A percentile compares a stretch with the other conserved stretches of the same genome.
phyloP scores from a whole-genome alignment of 2,113 vertebrate genomes.

The Australoheros scitulus region DNA sequence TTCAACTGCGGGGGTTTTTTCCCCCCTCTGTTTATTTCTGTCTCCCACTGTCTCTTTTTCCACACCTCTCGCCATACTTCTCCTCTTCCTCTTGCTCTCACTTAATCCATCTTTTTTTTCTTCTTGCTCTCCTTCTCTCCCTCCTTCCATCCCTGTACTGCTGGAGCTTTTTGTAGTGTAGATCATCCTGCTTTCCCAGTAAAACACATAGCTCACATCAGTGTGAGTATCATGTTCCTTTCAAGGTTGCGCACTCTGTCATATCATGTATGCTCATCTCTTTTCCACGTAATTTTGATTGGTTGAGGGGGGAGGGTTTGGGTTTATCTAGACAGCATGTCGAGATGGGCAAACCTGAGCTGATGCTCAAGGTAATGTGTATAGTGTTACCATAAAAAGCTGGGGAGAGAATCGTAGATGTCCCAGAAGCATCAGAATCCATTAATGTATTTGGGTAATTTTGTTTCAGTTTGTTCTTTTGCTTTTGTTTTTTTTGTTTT shows the following conservation, averaged over 20 bases:
- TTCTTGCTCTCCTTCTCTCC: constrained; percentile 24
- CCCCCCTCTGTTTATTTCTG: constrained; percentile 43
- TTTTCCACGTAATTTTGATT: constrained; percentile 32
- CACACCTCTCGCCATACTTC: constrained; percentile 14
- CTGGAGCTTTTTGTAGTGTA: constrained; percentile 40
- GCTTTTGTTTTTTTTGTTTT: neutral
- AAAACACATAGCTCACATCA: constrained; percentile 37
- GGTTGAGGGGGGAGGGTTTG: neutral
- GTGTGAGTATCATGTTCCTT: constrained; percentile 45
- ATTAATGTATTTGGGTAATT: constrained; percentile 44
- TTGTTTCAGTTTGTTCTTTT: neutral
- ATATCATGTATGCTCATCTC: constrained; percentile 54
- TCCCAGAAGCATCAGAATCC: constrained; percentile 22
- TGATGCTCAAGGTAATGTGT: constrained; percentile 48
- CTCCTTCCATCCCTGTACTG: constrained; percentile 3
- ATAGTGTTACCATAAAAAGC: constrained; percentile 35
- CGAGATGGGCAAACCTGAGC: constrained; percentile 18
- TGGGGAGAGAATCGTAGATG: constrained; percentile 12
- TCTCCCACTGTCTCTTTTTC: constrained; percentile 32
- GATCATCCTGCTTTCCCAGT: constrained; percentile 20
- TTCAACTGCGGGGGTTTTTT: constrained; percentile 28
- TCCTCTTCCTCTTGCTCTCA: constrained; percentile 26
- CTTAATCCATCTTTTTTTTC: constrained; percentile 42
- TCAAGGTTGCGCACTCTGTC: constrained; percentile 42
- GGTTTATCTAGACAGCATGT: constrained; percentile 44